Evolutionary conservation across 2,888 invertebrate species (phyloP), one percentile per base, ranked within the genome.

Genomic region (Agonopterix heracliana): DNA sequence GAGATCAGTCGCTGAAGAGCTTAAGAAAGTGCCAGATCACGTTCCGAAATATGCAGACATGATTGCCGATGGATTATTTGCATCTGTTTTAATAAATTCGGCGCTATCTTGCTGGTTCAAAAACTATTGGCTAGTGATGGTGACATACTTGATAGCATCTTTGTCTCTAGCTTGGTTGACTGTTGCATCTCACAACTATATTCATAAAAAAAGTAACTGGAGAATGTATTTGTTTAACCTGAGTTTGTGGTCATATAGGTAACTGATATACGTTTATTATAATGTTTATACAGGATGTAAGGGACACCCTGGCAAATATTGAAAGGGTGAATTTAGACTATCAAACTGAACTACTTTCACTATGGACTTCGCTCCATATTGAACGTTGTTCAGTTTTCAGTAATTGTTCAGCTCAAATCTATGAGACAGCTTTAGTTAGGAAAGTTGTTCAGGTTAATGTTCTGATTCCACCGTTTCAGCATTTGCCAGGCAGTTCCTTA

Each of bases 151-250:
- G 4, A 52, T 67, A 12, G 78, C 85, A 1, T 74, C 92, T 2
- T 43, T 91, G 0, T 70, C 90, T 0, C 70, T 95, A 2, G 86
- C 90, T 2, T 91, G 92, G 89, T 79, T 90, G 0, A 76, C 89
- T 0, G 88, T 93, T 2, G 89, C 90, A 0, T 88, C 93, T 0
- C 96, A 96, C 68, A 96, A 96, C 68, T 96, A 93, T 68, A 91
- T 95, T 56, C 96, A 96, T 69, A 91, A 90, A 66, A 91, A 84
- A 55, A 92, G 94, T 55, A 95, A 92, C 66, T 94, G 94, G 90
- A 90, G 95, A 52, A 95, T 95, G 94, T 93, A 93, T 62, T 90
- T 93, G 51, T 94, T 94, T 63, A 93, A 95, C 64, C 78, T 96
- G 53, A 89, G 90, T 12, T 68, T 92, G 59, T 85, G 94, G 89